These are phyloP conservation scores for Xiphorhynchus elegans DNA, from an alignment of 2,113 vertebrate species.

Conservation along the genomic window DNA sequence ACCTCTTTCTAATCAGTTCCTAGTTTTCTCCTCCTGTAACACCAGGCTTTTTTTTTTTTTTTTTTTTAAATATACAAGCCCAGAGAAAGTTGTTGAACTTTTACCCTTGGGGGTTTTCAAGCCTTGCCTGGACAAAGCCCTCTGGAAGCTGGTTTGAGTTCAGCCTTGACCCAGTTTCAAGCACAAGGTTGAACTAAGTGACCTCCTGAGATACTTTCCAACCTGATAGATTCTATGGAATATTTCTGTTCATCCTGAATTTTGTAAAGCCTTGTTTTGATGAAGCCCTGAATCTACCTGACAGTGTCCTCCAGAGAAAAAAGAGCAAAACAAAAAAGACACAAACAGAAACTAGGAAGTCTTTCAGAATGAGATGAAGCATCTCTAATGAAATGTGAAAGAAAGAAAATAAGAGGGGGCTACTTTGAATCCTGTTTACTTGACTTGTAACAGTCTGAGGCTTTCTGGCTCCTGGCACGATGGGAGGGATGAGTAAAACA, in stretches of 20 bases:
- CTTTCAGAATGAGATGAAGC: constrained; percentile 1
- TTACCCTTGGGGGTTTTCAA: not conserved
- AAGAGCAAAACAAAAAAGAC: not conserved
- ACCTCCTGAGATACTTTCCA: constrained; percentile 24
- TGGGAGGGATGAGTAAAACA: not conserved
- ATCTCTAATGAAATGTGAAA: constrained; percentile 26
- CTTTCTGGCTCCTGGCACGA: not conserved
- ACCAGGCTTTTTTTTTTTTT: not conserved
- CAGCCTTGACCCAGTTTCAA: constrained; percentile 5
- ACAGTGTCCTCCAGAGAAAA: not conserved
- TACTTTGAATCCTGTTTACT: not conserved
- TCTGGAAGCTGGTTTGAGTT: not conserved
- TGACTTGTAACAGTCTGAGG: not conserved
- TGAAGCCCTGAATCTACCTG: not conserved
- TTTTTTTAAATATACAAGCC: not conserved
- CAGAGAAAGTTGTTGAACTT: not conserved
- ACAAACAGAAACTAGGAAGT: not conserved
- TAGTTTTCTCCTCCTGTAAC: not conserved
- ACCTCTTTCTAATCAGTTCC: not conserved
- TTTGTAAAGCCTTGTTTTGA: not conserved
- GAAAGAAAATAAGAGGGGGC: not conserved
- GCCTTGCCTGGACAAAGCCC: not conserved
- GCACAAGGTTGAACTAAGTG: not conserved
- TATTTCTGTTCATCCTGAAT: not conserved
- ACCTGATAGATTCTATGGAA: not conserved